Evolutionary conservation across 1,140 invertebrate genomes (phyloP).

Genomic region (Mamestra configurata): DNA sequence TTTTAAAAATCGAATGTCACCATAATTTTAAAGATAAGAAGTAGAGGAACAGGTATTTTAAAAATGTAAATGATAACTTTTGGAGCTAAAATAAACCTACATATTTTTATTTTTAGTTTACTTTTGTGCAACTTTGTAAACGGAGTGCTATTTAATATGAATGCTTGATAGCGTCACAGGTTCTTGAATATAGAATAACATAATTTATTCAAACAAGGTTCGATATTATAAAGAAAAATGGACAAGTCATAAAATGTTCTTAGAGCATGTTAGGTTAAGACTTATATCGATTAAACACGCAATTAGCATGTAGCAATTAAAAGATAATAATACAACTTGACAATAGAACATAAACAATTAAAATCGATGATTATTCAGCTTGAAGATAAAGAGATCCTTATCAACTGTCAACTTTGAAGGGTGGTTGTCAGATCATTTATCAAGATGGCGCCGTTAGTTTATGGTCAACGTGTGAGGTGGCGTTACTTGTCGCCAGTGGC

Average conservation of each 20-base stretch:
- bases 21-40: constrained; percentile 50
- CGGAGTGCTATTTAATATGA: neutral
- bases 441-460: constrained; percentile 18
- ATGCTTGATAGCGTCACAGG: neutral
- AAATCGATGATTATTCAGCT: neutral
- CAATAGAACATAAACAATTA: constrained; percentile 7
- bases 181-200: neutral
- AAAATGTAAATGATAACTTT: neutral
- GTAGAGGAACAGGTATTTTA: constrained; percentile 45
- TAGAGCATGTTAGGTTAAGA: neutral
- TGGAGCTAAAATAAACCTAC: neutral
- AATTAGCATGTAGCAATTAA: neutral
- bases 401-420: constrained; percentile 3
- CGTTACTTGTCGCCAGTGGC: neutral
- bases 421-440: constrained; percentile 16
- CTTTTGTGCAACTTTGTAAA: neutral
- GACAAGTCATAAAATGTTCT: neutral
- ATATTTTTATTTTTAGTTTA: neutral
- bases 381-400: neutral
- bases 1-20: constrained; percentile 44
- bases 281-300: neutral
- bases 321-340: neutral
- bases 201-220: neutral
- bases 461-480: constrained; percentile 15
- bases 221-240: neutral